Base-by-base conservation (phyloP, 2,888 invertebrate species). In the Strigamia maritima region DNA sequence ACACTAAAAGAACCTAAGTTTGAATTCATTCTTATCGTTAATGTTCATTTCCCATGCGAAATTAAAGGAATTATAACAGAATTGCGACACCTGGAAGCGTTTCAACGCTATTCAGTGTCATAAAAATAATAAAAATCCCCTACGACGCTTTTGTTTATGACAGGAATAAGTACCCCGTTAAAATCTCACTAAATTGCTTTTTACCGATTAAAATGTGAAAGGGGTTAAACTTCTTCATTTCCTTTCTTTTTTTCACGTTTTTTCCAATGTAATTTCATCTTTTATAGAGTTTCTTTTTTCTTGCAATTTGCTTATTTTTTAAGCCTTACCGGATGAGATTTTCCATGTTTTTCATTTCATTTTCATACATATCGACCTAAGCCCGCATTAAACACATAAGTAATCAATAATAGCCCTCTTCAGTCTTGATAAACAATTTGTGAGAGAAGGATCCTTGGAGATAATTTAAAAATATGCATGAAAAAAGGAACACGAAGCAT, bases 61-160 rank as follows among this genome's bases (percentile, higher is more conserved):
- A 60, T 60, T 60, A 24, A 14, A 60, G 60, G 60, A 60, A 24
- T 60, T 60, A 60, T 22, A 19, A 19, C 12, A 22, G 60, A 60
- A 60, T 60, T 19, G 60, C 60, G 60, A 60, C 60, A 60, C 60
- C 60, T 60, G 60, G 60, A 19, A 10, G 60, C 60, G 60, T 60
- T 60, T 60, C 8, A 44, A 44, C 19, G 2, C 60, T 60, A 24
- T 60, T 60, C 60, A 22, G 60, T 60, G 60, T 60, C 60, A 60
- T 60, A 60, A 60, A 60, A 60, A 60, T 24, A 60, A 60, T 60
- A 60, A 60, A 49, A 60, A 19, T 24, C 60, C 60, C 60, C 60
- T 22, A n/a, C 60, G 60, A 60, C 19, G 60, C 22, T 60, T 60
- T 60, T 60, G 60, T 60, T 60, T 60, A 60, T 24, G 60, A 60